These are phyloP conservation scores for Buceros bicornis DNA, from an alignment of 2,797 vertebrate genomes.

Conservation along the genomic window DNA sequence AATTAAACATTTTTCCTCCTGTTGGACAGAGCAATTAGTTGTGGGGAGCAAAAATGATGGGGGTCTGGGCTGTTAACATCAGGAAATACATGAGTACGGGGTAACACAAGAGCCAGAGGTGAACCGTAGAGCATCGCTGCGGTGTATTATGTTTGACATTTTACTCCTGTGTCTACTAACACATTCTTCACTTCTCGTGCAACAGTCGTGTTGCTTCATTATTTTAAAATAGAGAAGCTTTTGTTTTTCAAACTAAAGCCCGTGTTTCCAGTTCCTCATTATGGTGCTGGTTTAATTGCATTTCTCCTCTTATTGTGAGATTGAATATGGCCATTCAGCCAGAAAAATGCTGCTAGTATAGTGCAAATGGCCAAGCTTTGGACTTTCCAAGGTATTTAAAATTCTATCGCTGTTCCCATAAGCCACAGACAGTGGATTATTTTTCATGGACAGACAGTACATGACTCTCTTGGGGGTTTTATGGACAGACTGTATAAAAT, in stretches of 20 bases:
- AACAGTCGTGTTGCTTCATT: conserved; percentile 29
- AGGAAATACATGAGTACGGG: conserved; percentile 16
- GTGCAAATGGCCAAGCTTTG: not conserved
- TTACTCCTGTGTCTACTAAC: conserved; percentile 53
- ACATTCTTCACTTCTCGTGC: not conserved
- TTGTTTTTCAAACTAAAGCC: conserved; percentile 27
- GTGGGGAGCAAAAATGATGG: conserved; percentile 47
- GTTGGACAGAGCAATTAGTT: conserved; percentile 5
- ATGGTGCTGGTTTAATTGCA: conserved; percentile 64
- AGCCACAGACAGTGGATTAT: conserved; percentile 75
- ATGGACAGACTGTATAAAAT: conserved; percentile 79
- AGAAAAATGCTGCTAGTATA: not conserved
- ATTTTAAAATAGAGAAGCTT: conserved; percentile 54
- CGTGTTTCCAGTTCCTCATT: conserved; percentile 51
- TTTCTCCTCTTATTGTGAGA: conserved; percentile 27
- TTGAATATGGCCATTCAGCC: conserved; percentile 23
- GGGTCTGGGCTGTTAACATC: conserved; percentile 59
- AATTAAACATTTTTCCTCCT: conserved; percentile 44
- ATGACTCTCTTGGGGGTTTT: conserved; percentile 77
- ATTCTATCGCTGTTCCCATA: conserved; percentile 75
- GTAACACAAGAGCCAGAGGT: conserved; percentile 53
- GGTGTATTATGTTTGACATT: conserved; percentile 45
- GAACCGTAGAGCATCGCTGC: conserved; percentile 49
- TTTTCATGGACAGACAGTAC: conserved; percentile 75
- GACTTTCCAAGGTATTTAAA: conserved; percentile 75